Conservation (phyloP, 2,797 vertebrate genomes). For the Microcaecilia unicolor region DNA sequence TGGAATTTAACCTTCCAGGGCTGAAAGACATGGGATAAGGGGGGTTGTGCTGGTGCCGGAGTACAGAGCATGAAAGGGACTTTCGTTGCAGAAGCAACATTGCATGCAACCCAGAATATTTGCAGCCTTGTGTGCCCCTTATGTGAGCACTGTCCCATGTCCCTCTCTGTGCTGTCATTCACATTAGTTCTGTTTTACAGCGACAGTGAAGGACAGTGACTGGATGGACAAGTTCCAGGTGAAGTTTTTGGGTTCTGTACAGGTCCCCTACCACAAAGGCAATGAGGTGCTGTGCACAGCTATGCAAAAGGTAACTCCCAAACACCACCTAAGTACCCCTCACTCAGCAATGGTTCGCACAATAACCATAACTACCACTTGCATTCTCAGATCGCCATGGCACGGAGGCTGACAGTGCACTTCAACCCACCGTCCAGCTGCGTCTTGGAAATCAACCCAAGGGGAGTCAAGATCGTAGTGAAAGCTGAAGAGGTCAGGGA, state of each 20-base stretch:
- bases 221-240: constrained; percentile 87
- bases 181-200: constrained; percentile 50
- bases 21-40: too few species aligned
- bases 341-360: background rate
- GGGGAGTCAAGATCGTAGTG: constrained; percentile 86
- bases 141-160: background rate
- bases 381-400: constrained; percentile 92
- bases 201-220: constrained; percentile 69
- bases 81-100: too few species aligned
- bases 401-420: constrained; percentile 91
- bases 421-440: constrained; percentile 95
- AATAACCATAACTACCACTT: too few species aligned
- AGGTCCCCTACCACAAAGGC: constrained; percentile 93
- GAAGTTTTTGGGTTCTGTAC: constrained; percentile 91
- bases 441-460: constrained; percentile 84
- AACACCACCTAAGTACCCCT: background rate
- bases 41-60: too few species aligned
- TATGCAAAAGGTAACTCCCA: constrained; percentile 90
- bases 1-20: too few species aligned
- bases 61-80: too few species aligned
- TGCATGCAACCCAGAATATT: too few species aligned
- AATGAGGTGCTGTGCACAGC: constrained; percentile 92
- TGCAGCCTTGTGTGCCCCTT: too few species aligned
- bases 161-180: background rate
- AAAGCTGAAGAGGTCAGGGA: constrained; percentile 75